Conservation (phyloP, 2,797 vertebrate species). For the Gadopsis marmoratus region DNA sequence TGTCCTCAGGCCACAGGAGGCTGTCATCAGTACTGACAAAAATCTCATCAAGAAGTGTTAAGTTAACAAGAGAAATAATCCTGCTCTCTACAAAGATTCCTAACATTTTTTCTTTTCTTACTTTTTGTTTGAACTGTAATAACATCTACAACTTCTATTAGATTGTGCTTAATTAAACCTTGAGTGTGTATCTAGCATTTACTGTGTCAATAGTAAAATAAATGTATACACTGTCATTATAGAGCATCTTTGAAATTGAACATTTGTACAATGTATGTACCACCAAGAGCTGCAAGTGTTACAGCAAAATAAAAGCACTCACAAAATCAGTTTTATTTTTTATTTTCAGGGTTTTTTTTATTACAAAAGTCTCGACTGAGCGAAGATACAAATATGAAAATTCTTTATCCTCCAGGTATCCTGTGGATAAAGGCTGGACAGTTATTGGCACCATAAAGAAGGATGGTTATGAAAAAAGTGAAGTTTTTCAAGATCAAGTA, state of each 20-base stretch:
- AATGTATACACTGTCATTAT: neutral
- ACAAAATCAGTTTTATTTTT: conserved; percentile 80
- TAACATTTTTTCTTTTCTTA: neutral
- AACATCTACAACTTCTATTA: neutral
- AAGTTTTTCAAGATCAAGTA: neutral
- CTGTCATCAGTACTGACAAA: neutral
- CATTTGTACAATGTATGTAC: conserved; percentile 4
- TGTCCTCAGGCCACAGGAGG: neutral
- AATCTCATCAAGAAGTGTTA: neutral
- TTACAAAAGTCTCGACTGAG: conserved; percentile 85
- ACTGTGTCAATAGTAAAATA: neutral
- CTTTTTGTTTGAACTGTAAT: neutral
- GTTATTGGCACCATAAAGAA: conserved; percentile 65
- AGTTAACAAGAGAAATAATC: neutral
- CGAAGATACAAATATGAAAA: conserved; percentile 85
- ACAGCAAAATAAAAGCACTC: conserved; percentile 80
- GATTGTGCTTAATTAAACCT: neutral
- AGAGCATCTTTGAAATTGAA: neutral
- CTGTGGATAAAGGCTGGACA: conserved; percentile 92
- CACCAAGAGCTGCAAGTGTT: conserved; percentile 25
- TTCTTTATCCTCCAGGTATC: conserved; percentile 86
- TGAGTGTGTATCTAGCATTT: neutral
- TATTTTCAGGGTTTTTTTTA: conserved; percentile 85
- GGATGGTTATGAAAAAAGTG: conserved; percentile 2
- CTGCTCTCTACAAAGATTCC: neutral